Evolutionary conservation across 2,797 vertebrate species (phyloP).

Genomic region (Nasua narica): DNA sequence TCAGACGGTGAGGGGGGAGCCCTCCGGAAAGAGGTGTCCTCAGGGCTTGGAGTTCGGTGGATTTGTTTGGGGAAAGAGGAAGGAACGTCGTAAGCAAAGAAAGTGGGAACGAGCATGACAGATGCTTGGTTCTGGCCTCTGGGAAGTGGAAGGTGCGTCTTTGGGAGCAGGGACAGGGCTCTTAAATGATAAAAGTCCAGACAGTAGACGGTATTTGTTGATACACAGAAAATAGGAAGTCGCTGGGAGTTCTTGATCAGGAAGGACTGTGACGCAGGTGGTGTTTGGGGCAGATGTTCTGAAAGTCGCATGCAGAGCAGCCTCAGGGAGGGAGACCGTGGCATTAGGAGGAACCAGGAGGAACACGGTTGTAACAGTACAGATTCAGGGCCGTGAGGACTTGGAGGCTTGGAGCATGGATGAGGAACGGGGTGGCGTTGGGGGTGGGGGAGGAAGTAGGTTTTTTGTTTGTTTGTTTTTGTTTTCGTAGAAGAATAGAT

Average conservation of each 20-base stretch:
- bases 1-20: not conserved
- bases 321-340: not conserved
- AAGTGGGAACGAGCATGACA: not conserved
- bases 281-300: not conserved
- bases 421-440: not conserved
- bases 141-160: not conserved
- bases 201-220: accelerated
- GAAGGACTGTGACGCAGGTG: not conserved
- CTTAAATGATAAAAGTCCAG: not conserved
- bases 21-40: not conserved
- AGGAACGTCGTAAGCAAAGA: not conserved
- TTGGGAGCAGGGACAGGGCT: not conserved
- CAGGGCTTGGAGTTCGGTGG: not conserved
- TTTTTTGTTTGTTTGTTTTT: too few relatives aligned
- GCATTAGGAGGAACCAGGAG: not conserved
- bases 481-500: not conserved
- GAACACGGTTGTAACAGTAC: not conserved
- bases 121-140: not conserved
- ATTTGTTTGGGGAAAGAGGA: not conserved
- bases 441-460: too few relatives aligned
- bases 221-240: not conserved
- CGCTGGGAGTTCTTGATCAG: not conserved
- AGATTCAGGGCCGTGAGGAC: too few relatives aligned
- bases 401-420: not conserved
- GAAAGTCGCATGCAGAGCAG: not conserved